Percentiles rank a stretch among this genome's conserved stretches.
phyloP scores from a whole-genome alignment of 2,888 invertebrate species.

The Caenorhabditis panamensis region DNA sequence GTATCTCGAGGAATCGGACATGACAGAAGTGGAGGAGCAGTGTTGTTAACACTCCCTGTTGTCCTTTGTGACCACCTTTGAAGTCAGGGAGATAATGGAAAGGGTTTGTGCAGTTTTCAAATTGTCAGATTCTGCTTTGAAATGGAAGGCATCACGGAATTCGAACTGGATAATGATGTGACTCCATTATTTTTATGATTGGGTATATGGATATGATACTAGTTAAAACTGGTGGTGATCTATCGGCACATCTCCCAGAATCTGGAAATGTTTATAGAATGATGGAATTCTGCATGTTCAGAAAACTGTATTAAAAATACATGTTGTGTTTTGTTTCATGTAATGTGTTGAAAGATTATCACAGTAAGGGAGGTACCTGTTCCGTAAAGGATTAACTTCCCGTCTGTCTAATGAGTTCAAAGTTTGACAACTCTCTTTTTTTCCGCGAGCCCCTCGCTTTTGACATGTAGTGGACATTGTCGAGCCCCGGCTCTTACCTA shows the following conservation, averaged over 20 bases:
- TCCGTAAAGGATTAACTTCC: neutral
- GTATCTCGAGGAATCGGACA: constrained; percentile 17
- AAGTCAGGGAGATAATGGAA: neutral
- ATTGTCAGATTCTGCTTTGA: no score
- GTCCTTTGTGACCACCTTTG: neutral
- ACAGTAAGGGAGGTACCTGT: neutral
- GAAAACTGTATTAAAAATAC: no score
- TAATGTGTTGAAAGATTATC: neutral
- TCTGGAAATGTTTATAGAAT: no score
- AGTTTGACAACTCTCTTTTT: constrained; percentile 25
- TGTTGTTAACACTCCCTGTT: constrained; percentile 47
- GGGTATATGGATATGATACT: no score
- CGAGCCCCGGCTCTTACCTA: constrained; percentile 46
- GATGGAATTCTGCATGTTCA: no score
- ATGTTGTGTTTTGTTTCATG: neutral
- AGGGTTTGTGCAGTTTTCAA: no score
- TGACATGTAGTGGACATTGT: constrained; percentile 63
- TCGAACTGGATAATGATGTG: neutral
- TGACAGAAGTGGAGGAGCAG: constrained; percentile 2
- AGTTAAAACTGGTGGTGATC: no score
- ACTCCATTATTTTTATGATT: neutral
- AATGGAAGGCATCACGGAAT: no score
- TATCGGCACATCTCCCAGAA: neutral
- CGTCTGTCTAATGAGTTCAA: constrained; percentile 33
- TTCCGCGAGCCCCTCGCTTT: constrained; percentile 11